phyloP scores from a whole-genome alignment of 2,888 invertebrate species.

The Choristoneura rosaceana region DNA sequence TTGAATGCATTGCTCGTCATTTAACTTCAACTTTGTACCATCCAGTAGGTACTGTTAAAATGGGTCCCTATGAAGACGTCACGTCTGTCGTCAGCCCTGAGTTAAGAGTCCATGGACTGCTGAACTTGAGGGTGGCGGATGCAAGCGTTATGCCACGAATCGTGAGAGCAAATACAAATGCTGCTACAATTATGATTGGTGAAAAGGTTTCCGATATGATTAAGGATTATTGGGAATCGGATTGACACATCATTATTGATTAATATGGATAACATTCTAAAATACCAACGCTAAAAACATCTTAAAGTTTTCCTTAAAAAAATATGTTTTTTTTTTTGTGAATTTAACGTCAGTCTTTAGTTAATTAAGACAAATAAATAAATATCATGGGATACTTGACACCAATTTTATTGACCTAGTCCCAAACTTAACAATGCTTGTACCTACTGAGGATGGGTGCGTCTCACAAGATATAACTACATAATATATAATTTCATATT shows the following conservation, averaged over 20 bases:
- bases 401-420: no score
- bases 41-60: slow-evolving; percentile 88
- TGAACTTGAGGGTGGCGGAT: slow-evolving; percentile 88
- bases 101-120: slow-evolving; percentile 86
- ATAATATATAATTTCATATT: no score
- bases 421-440: no score
- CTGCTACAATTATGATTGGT: slow-evolving; percentile 91
- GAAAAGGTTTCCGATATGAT: slow-evolving; percentile 90
- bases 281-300: no score
- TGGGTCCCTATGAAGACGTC: slow-evolving; percentile 87
- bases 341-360: no score
- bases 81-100: slow-evolving; percentile 87
- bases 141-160: slow-evolving; percentile 91
- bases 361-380: no score
- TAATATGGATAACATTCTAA: no score
- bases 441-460: no score
- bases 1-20: slow-evolving; percentile 87
- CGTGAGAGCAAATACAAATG: slow-evolving; percentile 90
- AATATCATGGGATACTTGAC: no score
- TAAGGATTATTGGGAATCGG: slow-evolving; percentile 68
- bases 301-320: no score
- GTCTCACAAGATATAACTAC: no score
- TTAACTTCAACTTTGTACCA: slow-evolving; percentile 89
- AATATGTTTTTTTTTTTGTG: no score
- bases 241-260: neutral